Conservation (phyloP, 2,113 vertebrate species). For the Crotalus helleri region DNA sequence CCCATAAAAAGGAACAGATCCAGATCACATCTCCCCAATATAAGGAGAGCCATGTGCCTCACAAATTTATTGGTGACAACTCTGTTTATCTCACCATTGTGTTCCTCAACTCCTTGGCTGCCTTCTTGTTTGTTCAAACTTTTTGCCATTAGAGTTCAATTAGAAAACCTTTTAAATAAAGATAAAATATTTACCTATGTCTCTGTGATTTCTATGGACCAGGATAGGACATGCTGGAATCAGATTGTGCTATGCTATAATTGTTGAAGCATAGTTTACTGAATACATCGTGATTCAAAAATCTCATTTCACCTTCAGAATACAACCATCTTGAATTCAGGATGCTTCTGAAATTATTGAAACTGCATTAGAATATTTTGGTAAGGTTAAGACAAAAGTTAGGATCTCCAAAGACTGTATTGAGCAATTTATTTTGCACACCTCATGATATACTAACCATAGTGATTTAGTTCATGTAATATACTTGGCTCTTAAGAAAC, state of each 20-base stretch:
- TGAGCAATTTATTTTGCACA: neutral
- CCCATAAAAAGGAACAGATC: neutral
- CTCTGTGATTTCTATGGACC: neutral
- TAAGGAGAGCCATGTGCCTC: neutral
- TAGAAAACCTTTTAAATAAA: neutral
- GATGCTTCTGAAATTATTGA: neutral
- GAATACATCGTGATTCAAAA: neutral
- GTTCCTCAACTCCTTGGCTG: neutral
- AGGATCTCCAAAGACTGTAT: neutral
- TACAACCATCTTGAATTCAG: neutral
- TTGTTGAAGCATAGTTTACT: neutral
- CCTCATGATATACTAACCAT: neutral
- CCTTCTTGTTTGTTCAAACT: neutral
- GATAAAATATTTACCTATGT: neutral
- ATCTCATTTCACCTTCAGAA: neutral
- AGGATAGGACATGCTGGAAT: neutral
- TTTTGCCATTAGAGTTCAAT: neutral
- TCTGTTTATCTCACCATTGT: neutral
- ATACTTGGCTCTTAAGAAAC: neutral
- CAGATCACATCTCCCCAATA: neutral
- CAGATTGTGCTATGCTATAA: neutral
- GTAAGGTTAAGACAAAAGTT: neutral
- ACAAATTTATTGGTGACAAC: neutral
- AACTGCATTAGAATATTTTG: neutral
- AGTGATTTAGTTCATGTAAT: neutral